These are phyloP conservation scores for Sweltsa coloradensis DNA, from an alignment of 1,140 invertebrate species.

Conservation along the genomic window DNA sequence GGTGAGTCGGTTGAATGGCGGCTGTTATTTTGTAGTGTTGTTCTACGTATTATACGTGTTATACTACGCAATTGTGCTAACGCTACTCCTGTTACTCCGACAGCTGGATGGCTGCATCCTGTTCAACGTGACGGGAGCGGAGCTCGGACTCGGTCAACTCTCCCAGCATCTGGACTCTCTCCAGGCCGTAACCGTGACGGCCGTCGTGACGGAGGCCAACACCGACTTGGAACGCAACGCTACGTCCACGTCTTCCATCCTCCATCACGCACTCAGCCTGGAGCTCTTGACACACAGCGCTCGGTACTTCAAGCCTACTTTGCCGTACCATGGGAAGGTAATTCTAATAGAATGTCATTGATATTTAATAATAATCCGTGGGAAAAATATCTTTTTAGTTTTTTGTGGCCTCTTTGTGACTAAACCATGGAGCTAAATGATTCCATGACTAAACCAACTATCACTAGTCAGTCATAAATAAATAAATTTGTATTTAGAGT, in stretches of 20 bases:
- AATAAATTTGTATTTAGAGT: too few species aligned
- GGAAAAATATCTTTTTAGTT: too few species aligned
- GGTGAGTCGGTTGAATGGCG: too few species aligned
- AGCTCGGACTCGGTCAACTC: slow-evolving; percentile 33
- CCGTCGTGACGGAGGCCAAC: slow-evolving; percentile 42
- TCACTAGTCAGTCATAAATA: too few species aligned
- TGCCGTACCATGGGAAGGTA: slow-evolving; percentile 51
- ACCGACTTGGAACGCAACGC: slow-evolving; percentile 46
- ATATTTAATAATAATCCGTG: too few species aligned
- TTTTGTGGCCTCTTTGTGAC: too few species aligned
- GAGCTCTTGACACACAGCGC: slow-evolving; percentile 38
- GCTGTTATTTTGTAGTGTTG: too few species aligned
- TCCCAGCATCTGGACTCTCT: slow-evolving; percentile 35
- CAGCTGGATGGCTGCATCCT: slow-evolving; percentile 34
- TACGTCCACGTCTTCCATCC: slow-evolving; percentile 38
- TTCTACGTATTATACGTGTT: neutral
- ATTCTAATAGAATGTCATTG: slow-evolving; percentile 16
- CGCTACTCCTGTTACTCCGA: slow-evolving; percentile 25
- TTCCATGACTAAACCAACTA: too few species aligned
- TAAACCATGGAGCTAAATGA: too few species aligned
- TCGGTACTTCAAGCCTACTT: slow-evolving; percentile 45
- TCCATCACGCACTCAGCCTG: slow-evolving; percentile 37
- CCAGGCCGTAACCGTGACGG: too few species aligned
- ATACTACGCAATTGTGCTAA: slow-evolving; percentile 12
- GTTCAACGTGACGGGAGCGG: slow-evolving; percentile 30